Conservation (phyloP, 1,140 invertebrate genomes). For the Globodera rostochiensis region DNA sequence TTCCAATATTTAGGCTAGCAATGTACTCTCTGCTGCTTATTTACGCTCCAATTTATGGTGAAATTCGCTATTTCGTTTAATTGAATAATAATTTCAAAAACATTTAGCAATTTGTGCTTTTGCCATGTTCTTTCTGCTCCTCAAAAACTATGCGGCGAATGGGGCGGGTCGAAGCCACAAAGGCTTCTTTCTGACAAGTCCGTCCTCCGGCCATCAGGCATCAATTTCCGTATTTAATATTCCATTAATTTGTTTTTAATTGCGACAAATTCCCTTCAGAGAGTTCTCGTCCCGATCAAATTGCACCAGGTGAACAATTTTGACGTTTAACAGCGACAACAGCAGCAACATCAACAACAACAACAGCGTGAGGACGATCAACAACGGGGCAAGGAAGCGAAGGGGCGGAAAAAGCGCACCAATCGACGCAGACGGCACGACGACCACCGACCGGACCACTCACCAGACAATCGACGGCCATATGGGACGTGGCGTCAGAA, state of each 20-base stretch:
- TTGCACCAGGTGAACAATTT: conserved; percentile 21
- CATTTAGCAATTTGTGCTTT: conserved; percentile 19
- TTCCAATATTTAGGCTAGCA: conserved; percentile 39
- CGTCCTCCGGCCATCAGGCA: conserved; percentile 20
- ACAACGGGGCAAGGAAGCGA: no score
- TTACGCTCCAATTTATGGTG: conserved; percentile 57
- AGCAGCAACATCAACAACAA: no score
- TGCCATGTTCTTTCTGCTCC: conserved; percentile 9
- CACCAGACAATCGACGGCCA: no score
- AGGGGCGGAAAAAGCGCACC: no score
- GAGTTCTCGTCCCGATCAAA: conserved; percentile 25
- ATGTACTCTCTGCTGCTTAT: conserved; percentile 63
- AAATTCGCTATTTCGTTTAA: conserved; percentile 1
- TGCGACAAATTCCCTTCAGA: not conserved
- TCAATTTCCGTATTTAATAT: not conserved
- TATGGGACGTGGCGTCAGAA: no score
- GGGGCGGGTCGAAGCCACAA: conserved; percentile 1
- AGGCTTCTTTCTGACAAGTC: conserved; percentile 23
- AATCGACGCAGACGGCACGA: no score
- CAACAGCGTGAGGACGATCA: no score
- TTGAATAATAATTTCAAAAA: not conserved
- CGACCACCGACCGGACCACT: no score
- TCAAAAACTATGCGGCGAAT: conserved; percentile 13
- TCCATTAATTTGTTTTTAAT: not conserved
- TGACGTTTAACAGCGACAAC: not conserved